Conservation (phyloP, 2,888 invertebrate genomes). For the Athripsodes cinereus region DNA sequence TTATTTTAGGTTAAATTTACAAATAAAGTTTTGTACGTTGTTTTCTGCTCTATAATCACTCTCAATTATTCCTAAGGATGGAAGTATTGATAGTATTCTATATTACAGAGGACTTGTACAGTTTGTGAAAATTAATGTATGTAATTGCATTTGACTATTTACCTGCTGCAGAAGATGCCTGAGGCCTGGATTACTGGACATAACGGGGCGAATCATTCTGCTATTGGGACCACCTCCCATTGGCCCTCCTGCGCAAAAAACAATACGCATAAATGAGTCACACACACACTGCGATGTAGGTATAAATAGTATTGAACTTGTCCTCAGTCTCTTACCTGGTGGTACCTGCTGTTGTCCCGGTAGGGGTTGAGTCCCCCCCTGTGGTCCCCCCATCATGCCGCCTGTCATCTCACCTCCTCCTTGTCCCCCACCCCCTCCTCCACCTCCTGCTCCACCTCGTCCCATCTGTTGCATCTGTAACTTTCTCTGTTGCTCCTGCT, state of each 20-base stretch:
- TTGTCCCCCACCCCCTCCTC: slow-evolving; percentile 19
- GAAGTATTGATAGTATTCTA: too few relatives aligned
- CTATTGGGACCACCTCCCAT: slow-evolving; percentile 43
- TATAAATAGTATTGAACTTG: too few relatives aligned
- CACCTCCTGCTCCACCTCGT: slow-evolving; percentile 28
- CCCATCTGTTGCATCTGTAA: slow-evolving; percentile 44
- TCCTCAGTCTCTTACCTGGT: too few relatives aligned
- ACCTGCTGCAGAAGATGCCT: slow-evolving; percentile 76
- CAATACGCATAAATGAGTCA: neutral
- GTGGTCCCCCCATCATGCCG: slow-evolving; percentile 8
- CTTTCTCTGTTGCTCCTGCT: slow-evolving; percentile 40
- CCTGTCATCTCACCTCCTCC: slow-evolving; percentile 8
- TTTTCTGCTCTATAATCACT: too few relatives aligned
- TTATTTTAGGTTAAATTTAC: too few relatives aligned
- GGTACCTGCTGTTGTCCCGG: slow-evolving; percentile 36
- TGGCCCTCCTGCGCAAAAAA: slow-evolving; percentile 29
- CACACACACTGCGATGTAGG: too few relatives aligned
- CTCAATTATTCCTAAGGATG: too few relatives aligned
- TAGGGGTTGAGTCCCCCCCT: slow-evolving; percentile 20
- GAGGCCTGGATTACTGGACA: slow-evolving; percentile 73
- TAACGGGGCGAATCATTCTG: slow-evolving; percentile 67
- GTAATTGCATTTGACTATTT: slow-evolving; percentile 28
- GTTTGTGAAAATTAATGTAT: slow-evolving; percentile 11
- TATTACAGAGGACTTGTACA: neutral
- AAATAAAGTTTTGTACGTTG: too few relatives aligned